Evolutionary conservation across 2,113 vertebrate species (phyloP).

Genomic region (Damaliscus lunatus): DNA sequence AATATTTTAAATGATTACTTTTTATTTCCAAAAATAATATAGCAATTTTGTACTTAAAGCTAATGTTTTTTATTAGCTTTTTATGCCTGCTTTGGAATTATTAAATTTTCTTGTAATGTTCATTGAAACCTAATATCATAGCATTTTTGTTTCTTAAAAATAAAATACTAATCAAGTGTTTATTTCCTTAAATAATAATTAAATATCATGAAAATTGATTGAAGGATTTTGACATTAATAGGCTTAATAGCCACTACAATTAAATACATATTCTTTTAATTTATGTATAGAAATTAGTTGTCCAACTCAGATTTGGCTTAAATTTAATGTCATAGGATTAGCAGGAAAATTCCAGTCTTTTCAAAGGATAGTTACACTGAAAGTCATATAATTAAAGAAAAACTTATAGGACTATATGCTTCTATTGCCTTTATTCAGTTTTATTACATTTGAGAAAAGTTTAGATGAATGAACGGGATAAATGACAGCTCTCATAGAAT

Average conservation of each 20-base stretch:
- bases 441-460: not conserved
- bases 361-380: not conserved
- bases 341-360: not conserved
- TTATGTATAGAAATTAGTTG: not conserved
- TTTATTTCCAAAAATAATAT: constrained; percentile 27
- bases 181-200: not conserved
- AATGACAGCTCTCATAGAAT: not conserved
- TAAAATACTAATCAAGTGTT: not conserved
- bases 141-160: constrained; percentile 32
- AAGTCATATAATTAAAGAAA: constrained; percentile 5
- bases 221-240: not conserved
- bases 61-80: constrained; percentile 27
- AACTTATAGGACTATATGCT: not conserved
- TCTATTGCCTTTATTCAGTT: not conserved
- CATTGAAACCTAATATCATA: not conserved
- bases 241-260: not conserved
- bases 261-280: constrained; percentile 39
- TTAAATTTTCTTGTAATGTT: not conserved
- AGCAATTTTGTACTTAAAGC: constrained; percentile 37
- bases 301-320: not conserved
- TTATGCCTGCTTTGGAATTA: not conserved
- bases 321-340: constrained; percentile 10
- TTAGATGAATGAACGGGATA: not conserved
- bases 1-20: not conserved
- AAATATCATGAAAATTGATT: not conserved